phyloP scores from a whole-genome alignment of 1,140 invertebrate species.

The Schmidtea mediterranea region DNA sequence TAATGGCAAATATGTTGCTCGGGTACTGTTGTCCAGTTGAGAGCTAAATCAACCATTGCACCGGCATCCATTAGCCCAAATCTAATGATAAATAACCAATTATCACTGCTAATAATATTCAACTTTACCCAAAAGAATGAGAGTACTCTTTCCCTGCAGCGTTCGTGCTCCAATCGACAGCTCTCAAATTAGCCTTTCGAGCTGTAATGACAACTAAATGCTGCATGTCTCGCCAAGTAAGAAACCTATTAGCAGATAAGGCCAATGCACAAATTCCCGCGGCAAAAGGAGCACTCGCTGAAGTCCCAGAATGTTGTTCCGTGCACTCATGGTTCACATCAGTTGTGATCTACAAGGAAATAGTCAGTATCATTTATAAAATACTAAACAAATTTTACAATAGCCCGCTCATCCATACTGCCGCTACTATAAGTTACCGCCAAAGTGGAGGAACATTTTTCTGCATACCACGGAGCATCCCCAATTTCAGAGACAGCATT shows the following conservation, averaged over 20 bases:
- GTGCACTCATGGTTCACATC: slow-evolving; percentile 98
- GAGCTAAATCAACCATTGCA: slow-evolving; percentile 61
- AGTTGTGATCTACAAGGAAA: neutral
- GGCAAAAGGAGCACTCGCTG: slow-evolving; percentile 85
- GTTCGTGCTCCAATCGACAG: slow-evolving; percentile 42
- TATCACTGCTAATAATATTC: slow-evolving; percentile 43
- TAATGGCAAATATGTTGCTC: slow-evolving; percentile 57
- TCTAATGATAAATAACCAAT: slow-evolving; percentile 33
- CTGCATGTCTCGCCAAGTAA: slow-evolving; percentile 92
- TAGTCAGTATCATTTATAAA: too few species aligned
- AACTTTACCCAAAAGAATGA: slow-evolving; percentile 14
- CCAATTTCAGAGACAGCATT: slow-evolving; percentile 18
- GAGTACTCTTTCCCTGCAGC: slow-evolving; percentile 33
- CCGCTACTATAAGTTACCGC: slow-evolving; percentile 20
- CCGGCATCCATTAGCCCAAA: slow-evolving; percentile 80
- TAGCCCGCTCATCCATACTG: neutral
- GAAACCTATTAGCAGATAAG: slow-evolving; percentile 62
- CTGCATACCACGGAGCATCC: slow-evolving; percentile 21
- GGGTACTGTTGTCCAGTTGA: slow-evolving; percentile 55
- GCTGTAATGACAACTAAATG: slow-evolving; percentile 39
- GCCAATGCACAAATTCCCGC: slow-evolving; percentile 84
- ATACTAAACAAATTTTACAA: neutral
- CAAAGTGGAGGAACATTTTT: slow-evolving; percentile 24
- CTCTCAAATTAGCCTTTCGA: neutral
- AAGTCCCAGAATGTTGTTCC: slow-evolving; percentile 93